Conservation (phyloP, 2,113 vertebrate genomes). For the Phodopus roborovskii region DNA sequence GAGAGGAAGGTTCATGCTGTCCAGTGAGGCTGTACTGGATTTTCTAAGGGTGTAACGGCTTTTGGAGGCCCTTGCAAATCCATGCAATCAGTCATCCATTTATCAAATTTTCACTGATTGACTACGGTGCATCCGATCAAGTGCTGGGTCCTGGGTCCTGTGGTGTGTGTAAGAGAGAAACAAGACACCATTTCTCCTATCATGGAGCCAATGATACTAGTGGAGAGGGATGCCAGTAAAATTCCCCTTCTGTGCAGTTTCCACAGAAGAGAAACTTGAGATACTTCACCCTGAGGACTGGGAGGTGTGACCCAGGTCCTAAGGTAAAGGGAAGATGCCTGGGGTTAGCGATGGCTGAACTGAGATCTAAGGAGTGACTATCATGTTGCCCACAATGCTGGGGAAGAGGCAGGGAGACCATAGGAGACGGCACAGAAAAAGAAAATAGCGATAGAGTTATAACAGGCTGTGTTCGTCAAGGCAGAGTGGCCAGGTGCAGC, state of each 20-base stretch:
- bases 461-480: not conserved
- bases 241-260: not conserved
- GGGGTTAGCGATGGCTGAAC: not conserved
- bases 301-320: not conserved
- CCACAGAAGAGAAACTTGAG: not conserved
- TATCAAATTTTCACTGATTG: not conserved
- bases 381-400: not conserved
- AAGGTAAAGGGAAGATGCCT: not conserved
- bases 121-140: not conserved
- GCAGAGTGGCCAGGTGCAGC: not conserved
- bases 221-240: not conserved
- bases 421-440: not conserved
- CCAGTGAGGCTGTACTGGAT: not conserved
- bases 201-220: not conserved
- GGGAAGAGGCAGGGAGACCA: too few relatives aligned
- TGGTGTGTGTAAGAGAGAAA: too few relatives aligned
- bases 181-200: not conserved
- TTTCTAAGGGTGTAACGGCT: not conserved
- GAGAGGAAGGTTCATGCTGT: not conserved
- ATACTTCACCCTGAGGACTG: not conserved
- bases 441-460: not conserved
- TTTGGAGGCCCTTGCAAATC: not conserved
- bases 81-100: not conserved
- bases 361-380: not conserved
- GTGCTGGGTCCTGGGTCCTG: not conserved